Evolutionary conservation across 2,113 vertebrate species (phyloP), one percentile per base, ranked within the genome.

Genomic region (Nothoprocta pentlandii): DNA sequence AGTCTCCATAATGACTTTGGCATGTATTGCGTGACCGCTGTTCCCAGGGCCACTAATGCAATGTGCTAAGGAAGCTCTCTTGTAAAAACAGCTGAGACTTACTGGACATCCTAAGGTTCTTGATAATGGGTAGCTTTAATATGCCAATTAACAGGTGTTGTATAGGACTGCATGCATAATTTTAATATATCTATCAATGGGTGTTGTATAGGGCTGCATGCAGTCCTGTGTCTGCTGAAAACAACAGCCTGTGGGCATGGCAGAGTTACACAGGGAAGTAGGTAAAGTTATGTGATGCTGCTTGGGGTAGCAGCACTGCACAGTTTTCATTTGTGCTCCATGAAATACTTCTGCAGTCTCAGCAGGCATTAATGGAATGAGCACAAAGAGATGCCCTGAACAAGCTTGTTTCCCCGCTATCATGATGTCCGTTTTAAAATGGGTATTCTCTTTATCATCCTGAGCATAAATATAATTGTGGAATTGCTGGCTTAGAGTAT

Each of bases 1-100:
- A 83, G 93, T 97, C 94, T 97, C 94, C 92, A 87, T 96, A 96
- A 97, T 96, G 96, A 96, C 92, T 89, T 80, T 44, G 93, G 91
- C 92, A 84, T 84, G 70, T 95, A 59, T 85, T 89, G 22, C 90
- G 74, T 86, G 66, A 67, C 92, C 74, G 22, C 77, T 67, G 23
- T 87, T 94, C 87, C 78, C 63, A 42, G 59, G n/a, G 68, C 36
- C 70, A 85, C 62, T 83, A 42, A 49, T 59, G 41, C 53, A 80
- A 30, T 80, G 81, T 64, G 44, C n/a, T 36, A 79, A 74, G 46
- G 54, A 90, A 71, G 13, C 66, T 6, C 16, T 71, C 49, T 64
- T 39, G 6, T 44, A 70, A 78, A 71, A 86, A 85, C 17, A 94
- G 64, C 62, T 84, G 80, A 75, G 70, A 76, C 44, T 70, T 80